Percentiles rank a stretch among this genome's conserved stretches.
Evolutionary conservation across 2,113 vertebrate species (phyloP).

Genomic region (Xerus inauris): DNA sequence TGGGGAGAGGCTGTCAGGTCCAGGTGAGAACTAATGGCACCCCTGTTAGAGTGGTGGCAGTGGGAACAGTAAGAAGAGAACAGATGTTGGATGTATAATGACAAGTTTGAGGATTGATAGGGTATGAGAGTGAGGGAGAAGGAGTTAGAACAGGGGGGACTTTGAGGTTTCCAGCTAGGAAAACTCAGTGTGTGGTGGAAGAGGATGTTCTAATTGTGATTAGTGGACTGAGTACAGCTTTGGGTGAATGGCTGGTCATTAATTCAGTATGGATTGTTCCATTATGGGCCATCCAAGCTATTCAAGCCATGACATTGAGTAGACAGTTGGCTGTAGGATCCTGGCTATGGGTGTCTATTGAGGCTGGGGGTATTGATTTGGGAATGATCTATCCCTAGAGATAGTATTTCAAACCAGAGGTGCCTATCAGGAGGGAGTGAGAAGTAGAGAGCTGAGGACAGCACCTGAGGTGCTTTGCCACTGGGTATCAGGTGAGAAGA

Average conservation of each 20-base stretch:
- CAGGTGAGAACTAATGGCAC: neutral
- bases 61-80: neutral
- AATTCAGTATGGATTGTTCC: neutral
- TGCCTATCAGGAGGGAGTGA: neutral
- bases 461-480: neutral
- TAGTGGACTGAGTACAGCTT: neutral
- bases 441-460: neutral
- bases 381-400: neutral
- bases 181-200: neutral
- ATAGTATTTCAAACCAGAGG: neutral
- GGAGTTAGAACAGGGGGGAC: neutral
- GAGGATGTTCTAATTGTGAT: neutral
- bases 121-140: neutral
- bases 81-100: neutral
- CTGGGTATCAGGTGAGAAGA: neutral
- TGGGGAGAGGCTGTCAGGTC: neutral
- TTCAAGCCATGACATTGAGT: neutral
- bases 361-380: neutral
- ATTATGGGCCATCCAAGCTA: neutral
- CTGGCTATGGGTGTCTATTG: neutral
- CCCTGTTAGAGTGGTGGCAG: neutral
- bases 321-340: neutral
- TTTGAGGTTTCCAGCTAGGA: neutral
- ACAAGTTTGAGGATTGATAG: neutral
- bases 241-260: neutral